Evolutionary conservation across 2,888 invertebrate species (phyloP), one percentile per base, ranked within the genome.

Genomic region (Phorcus lineatus): DNA sequence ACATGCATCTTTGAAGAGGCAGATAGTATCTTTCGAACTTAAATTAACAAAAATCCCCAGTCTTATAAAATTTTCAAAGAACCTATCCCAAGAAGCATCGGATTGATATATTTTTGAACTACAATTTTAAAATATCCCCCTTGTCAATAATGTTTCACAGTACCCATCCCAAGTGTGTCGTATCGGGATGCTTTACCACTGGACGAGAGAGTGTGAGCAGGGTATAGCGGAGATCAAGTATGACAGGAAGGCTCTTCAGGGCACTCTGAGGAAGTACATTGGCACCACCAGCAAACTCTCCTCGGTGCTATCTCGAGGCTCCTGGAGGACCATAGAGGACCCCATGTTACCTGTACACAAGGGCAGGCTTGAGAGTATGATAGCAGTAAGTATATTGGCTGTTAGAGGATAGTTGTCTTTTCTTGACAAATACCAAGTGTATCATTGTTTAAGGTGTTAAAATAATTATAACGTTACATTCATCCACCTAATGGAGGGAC

Each of bases 91-190:
- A n/a, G n/a, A n/a, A n/a, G n/a, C n/a, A 7, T 2, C 2, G 36
- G 36, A 3, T 47, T 19, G n/a, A 16, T 16, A 31, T 24, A 52
- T 9, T 13, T 16, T n/a, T 22, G n/a, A 75, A 9, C 9, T 11
- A 75, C 19, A 19, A 13, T 17, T 19, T 11, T 22, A 11, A 31
- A 57, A 22, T 19, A 9, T 74, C n/a, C 19, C 16, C 16, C 1
- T 40, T 24, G 74, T 4, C 66, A 0, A 54, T 47, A n/a, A 54
- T 57, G 13, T 78, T 67, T 84, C 86, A 36, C 87, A 93, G 92
- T 93, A 92, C 85, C 92, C 92, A 74, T 88, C 91, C 17, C 93
- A 93, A 86, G 90, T 93, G 19, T 93, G 93, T 84, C 85, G 91
- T 6, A 86, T 91, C 83, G 93, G 91, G 19, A 86, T 93, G 88